A percentile compares a stretch with the other conserved stretches of the same genome.
Evolutionary conservation across 1,140 invertebrate species (phyloP).

Genomic region (Lerema accius): DNA sequence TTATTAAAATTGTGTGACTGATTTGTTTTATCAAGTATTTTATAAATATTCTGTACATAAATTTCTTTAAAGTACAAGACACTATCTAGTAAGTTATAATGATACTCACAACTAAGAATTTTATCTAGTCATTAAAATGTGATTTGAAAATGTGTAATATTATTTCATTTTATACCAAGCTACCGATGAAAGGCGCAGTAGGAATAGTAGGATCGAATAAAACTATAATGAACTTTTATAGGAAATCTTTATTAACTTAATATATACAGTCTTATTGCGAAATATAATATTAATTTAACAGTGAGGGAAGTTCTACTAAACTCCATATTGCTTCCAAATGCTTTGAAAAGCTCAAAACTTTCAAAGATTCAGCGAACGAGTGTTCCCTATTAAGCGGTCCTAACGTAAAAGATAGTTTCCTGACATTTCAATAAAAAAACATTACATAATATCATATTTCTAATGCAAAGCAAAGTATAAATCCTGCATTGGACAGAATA

Average conservation of each 20-base stretch:
- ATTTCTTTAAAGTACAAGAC: background rate
- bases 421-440: background rate
- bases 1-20: background rate
- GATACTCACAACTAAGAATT: background rate
- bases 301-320: background rate
- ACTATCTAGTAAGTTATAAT: background rate
- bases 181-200: no score
- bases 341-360: background rate
- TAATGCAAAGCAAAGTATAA: background rate
- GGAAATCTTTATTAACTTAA: background rate
- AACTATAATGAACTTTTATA: background rate
- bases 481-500: no score
- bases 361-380: no score
- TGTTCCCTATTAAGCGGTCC: no score
- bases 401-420: no score
- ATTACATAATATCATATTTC: background rate
- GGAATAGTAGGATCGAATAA: no score
- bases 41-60: background rate
- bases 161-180: no score
- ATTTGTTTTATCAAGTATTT: background rate
- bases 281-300: background rate
- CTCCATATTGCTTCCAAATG: background rate
- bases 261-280: background rate
- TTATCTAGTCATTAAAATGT: background rate
- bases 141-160: background rate